These are phyloP conservation scores for Morinoia aosen DNA, from an alignment of 2,888 invertebrate genomes.

Conservation along the genomic window DNA sequence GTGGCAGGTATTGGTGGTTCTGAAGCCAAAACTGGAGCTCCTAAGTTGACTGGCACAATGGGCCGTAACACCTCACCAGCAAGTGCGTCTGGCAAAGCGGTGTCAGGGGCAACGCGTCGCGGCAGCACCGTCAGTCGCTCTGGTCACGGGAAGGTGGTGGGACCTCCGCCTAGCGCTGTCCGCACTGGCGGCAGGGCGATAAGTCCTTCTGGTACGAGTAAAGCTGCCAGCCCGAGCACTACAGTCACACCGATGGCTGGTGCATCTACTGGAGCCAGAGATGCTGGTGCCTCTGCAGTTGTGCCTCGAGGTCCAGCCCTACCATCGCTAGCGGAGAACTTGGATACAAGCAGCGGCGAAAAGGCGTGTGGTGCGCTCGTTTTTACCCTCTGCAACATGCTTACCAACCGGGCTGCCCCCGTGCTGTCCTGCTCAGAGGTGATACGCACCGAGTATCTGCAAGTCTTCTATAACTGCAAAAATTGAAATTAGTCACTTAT, in stretches of 20 bases:
- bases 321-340: neutral
- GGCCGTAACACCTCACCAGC: neutral
- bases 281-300: neutral
- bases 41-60: neutral
- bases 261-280: too few relatives aligned
- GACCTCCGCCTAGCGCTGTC: neutral
- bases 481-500: too few relatives aligned
- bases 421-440: slow-evolving; percentile 28
- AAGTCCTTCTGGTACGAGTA: neutral
- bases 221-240: neutral
- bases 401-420: slow-evolving; percentile 13
- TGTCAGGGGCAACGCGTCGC: slow-evolving; percentile 55
- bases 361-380: neutral
- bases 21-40: neutral
- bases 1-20: neutral
- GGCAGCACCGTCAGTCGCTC: slow-evolving; percentile 21
- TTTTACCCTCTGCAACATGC: slow-evolving; percentile 29
- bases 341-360: neutral
- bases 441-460: neutral
- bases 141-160: neutral
- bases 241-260: neutral
- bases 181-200: neutral
- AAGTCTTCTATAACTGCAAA: neutral
- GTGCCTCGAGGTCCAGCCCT: neutral
- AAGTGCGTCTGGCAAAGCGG: neutral